A percentile compares a stretch with the other conserved stretches of the same genome.
phyloP scores from a whole-genome alignment of 2,113 vertebrate genomes.

The Butorides virescens region DNA sequence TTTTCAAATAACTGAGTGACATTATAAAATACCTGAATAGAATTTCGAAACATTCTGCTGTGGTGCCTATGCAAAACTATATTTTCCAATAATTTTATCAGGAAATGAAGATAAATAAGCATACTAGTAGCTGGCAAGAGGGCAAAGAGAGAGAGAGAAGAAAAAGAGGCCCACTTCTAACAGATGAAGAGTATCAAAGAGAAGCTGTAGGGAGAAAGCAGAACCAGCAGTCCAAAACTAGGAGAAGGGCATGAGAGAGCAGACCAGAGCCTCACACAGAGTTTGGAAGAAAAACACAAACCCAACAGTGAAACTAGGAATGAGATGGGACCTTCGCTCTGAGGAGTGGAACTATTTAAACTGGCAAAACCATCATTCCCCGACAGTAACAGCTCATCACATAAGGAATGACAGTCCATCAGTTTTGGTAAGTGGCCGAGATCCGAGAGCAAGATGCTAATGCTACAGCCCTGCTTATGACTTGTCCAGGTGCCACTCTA shows the following conservation, averaged over 20 bases:
- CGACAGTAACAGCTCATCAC: not conserved
- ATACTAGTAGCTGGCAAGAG: not conserved
- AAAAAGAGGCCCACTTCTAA: not conserved
- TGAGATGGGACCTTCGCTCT: not conserved
- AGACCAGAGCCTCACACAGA: not conserved
- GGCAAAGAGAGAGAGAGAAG: not conserved
- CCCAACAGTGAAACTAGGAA: not conserved
- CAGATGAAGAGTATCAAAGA: not conserved
- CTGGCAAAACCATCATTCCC: not conserved
- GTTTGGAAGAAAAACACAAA: not conserved
- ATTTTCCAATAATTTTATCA: not conserved
- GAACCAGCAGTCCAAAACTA: not conserved
- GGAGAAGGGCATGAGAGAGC: not conserved
- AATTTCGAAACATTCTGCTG: not conserved
- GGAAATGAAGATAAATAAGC: not conserved
- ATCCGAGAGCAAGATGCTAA: not conserved
- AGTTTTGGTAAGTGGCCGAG: not conserved
- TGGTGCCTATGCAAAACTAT: not conserved
- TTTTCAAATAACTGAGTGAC: not conserved
- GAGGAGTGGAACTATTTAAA: not conserved
- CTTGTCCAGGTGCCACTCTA: not conserved
- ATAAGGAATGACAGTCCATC: fast-evolving
- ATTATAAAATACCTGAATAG: not conserved
- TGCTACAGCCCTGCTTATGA: not conserved
- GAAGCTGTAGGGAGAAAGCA: not conserved